Evolutionary conservation across 1,140 invertebrate species (phyloP), one percentile per base, ranked within the genome.

Genomic region (Aphis craccivora): DNA sequence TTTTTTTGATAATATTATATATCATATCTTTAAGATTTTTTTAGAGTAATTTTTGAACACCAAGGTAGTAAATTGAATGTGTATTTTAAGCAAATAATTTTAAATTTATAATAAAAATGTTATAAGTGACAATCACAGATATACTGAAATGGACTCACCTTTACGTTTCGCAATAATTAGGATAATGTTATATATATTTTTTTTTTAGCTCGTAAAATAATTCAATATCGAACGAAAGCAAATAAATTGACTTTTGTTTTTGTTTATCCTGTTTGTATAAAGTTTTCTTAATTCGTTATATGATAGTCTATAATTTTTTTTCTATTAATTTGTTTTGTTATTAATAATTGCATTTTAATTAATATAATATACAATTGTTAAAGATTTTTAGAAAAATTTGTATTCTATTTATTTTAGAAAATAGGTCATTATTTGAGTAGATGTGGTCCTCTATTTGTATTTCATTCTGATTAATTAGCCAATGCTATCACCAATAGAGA

Each of bases 121-220:
- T 93, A 53, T 93, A 43, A 51, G 91, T 22, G 91, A 93, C 91
- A 93, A 93, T 93, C 91, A 93, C 91, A 40, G 48, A 92, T 76
- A 89, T 86, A 93, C 91, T 43, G 76, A 86, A 93, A 93, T 93
- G 91, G 91, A 93, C 91, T 93, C 91, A 93, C 91, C 81, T 93
- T 93, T 86, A 93, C 91, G 48, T 93, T 93, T 93, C 51, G 91
- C 91, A 93, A 93, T 93, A 93, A 93, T 84, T 93, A 93, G 91
- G 48, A 51, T 93, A 86, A 86, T 84, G 35, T 92, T 48, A 67
- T 91, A 76, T 76, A 76, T 76, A n/a, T n/a, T n/a, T 76, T 81
- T 48, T 92, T 92, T 45, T 35, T 83, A 92, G 76, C 48, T 76
- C 18, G 22, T 92, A 91, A 76, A 81, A 91, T 45, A 40, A 92